Evolutionary conservation across 2,888 invertebrate species (phyloP), one percentile per base, ranked within the genome.

Genomic region (Drosophila histrio): DNA sequence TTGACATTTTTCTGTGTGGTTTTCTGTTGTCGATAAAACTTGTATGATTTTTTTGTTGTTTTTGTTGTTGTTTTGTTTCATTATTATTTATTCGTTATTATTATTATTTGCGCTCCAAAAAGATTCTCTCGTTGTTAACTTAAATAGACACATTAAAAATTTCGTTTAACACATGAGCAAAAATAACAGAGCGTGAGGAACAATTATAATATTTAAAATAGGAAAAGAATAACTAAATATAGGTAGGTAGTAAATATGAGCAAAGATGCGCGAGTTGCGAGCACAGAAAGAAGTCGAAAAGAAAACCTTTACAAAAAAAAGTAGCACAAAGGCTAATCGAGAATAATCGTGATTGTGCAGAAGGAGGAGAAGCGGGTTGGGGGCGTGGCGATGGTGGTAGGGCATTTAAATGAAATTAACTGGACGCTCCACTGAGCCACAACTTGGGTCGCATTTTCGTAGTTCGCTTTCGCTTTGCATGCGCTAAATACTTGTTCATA

Each of bases 141-240:
- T 50, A 69, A 62, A 61, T 73, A 57, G 52, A 63, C 43, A 63
- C 58, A 59, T 58, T 46, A 39, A 49, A 62, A 58, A 46, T 60
- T 74, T 67, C 54, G 58, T 61, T 66, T 59, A 79, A 72, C 69
- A 82, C 78, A 64, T 64, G 79, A 79, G 69, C 75, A 70, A 72
- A 53, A 60, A 60, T 62, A 79, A 72, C 77, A 70, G 77, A 80
- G 77, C 70, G 38, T 75, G 64, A 80, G 86, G 77, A 83, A 86
- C 86, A 79, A 86, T 63, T 72, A 65, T 52, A 49, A 58, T 75
- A 17, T 52, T 9, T 41, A 39, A 50, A 47, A 56, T 39, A 30
- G 21, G 24, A 49, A 58, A 63, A 61, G 43, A 28, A 28, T 13
- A 54, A 39, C 69, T 69, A 74, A 30, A 52, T 39, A 28, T 41